Evolutionary conservation across 2,113 vertebrate species (phyloP).

Genomic region (Aldabrachelys gigantea): DNA sequence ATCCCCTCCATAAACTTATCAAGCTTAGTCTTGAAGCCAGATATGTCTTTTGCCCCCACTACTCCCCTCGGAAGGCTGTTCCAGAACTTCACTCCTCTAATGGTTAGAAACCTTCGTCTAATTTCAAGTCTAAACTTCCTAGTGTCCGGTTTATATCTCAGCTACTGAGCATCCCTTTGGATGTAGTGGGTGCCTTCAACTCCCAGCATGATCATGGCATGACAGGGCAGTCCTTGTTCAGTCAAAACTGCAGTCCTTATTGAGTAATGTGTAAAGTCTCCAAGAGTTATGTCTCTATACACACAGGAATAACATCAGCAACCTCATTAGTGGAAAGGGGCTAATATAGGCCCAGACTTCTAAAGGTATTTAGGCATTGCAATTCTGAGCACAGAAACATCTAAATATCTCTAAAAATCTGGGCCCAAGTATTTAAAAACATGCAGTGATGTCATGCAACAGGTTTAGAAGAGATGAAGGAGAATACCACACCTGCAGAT

Average conservation of each 20-base stretch:
- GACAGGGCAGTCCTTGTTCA: background rate
- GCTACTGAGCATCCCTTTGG: background rate
- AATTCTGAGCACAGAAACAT: background rate
- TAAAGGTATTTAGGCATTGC: background rate
- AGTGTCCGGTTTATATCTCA: background rate
- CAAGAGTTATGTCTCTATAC: background rate
- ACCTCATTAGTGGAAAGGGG: background rate
- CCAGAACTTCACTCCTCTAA: too few species aligned
- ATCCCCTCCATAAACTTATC: too few species aligned
- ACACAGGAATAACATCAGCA: background rate
- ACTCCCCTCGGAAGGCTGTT: too few species aligned
- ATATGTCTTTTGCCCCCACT: too few species aligned
- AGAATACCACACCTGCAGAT: background rate
- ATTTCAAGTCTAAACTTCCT: too few species aligned
- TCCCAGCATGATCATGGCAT: background rate
- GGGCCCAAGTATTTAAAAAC: background rate
- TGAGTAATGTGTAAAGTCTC: background rate
- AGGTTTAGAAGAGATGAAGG: background rate
- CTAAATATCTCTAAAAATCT: background rate
- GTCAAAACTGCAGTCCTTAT: background rate
- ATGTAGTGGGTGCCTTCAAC: background rate
- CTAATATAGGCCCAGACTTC: background rate
- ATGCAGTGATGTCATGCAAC: background rate
- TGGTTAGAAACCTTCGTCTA: too few species aligned
- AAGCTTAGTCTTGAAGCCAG: too few species aligned